Base-by-base conservation (phyloP, 2,113 vertebrate genomes). In the Corydoras maculifer region DNA sequence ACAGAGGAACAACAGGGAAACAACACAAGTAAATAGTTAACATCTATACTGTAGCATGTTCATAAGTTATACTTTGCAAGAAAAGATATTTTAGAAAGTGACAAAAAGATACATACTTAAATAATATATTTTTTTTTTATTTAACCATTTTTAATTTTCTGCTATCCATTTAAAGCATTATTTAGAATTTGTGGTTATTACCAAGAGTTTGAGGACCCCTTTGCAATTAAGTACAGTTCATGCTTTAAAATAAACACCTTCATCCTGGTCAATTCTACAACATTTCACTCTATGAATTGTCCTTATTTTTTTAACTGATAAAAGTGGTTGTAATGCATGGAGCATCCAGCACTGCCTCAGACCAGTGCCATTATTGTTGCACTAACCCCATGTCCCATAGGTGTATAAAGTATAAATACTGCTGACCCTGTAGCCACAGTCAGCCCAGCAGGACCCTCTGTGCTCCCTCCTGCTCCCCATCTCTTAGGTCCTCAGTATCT, bases 401-500 rank as follows among this genome's bases (percentile, higher is more conserved):
- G 85, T 85, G 84, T 64, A 3, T 70, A 66, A 68, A 83, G 81
- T 90, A 91, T 91, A 82, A 91, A 91, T 90, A 91, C 85, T 79
- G 74, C 30, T 31, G 55, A 11, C 82, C 79, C 81, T 18, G 15
- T 3, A 83, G 85, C 73, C 70, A 74, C 3, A 25, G 73, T 84
- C 74, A 72, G 72, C 86, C 80, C 88, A 89, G 87, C 87, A 87
- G 86, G 88, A 84, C 77, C 74, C 80, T 79, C 66, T 70, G 32
- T 83, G 74, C 69, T 74, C 80, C 79, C 73, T 72, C 49, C 51
- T 53, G 70, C 51, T 53, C 74, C 73, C 74, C 74, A 73, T 67
- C 73, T 70, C 73, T 77, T 74, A 61, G 49, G 54, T 71, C 50
- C 74, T 53, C 71, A 69, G 66, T 74, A 73, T 83, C 86, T 91